These are phyloP conservation scores for Pseudoatta argentina DNA, from an alignment of 1,140 invertebrate species.

Conservation along the genomic window DNA sequence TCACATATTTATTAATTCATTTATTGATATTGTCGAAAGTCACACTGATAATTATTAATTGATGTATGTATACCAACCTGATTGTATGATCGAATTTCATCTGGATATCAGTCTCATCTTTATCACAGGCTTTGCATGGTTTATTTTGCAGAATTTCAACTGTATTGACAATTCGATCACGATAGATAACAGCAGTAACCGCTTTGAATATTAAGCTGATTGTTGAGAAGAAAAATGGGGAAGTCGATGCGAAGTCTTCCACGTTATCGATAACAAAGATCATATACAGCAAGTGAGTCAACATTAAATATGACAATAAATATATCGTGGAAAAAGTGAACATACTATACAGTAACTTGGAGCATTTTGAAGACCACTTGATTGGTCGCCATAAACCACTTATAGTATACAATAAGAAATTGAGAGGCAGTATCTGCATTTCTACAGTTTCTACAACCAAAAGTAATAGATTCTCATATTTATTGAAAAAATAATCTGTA, in stretches of 20 bases:
- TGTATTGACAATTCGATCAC: constrained; percentile 9
- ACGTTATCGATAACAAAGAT: constrained; percentile 23
- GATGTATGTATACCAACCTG: constrained; percentile 41
- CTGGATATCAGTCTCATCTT: constrained; percentile 25
- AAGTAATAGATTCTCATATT: not conserved
- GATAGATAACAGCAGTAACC: not conserved
- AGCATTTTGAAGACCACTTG: constrained; percentile 40
- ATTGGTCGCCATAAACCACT: constrained; percentile 54
- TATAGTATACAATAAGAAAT: constrained; percentile 33
- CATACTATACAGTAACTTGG: not conserved
- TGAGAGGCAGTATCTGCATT: constrained; percentile 40
- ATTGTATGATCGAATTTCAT: constrained; percentile 37
- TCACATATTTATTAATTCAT: not conserved
- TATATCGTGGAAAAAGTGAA: not conserved
- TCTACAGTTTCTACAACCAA: constrained; percentile 3
- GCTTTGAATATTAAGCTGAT: not conserved
- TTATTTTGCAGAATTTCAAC: not conserved
- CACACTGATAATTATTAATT: not conserved
- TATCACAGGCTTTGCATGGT: constrained; percentile 1
- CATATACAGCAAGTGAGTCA: constrained; percentile 20
- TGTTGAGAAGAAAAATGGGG: not conserved
- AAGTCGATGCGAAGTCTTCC: not conserved
- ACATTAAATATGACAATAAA: not conserved
- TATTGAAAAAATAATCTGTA: not conserved
- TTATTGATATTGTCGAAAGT: not conserved